These are phyloP conservation scores for Lutraria lutraria DNA, from an alignment of 2,888 invertebrate species.

Conservation along the genomic window DNA sequence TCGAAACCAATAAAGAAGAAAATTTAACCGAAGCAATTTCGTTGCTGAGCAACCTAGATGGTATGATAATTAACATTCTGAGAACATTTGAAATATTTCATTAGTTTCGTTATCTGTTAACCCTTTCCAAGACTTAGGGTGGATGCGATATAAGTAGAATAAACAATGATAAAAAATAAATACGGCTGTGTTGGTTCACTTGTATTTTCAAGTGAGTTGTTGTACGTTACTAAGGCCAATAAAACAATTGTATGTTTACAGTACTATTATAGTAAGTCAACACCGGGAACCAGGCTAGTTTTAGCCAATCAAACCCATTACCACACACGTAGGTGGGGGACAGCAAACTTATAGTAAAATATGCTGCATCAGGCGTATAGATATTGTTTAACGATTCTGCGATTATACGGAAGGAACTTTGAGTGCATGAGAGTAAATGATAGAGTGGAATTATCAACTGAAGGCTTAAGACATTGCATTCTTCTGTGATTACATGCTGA, in stretches of 20 bases:
- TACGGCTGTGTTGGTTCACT: constrained; percentile 1
- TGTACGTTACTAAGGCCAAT: not conserved
- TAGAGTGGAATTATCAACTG: no score
- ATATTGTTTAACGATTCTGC: no score
- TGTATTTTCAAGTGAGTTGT: not conserved
- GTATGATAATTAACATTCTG: not conserved
- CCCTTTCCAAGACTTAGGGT: not conserved
- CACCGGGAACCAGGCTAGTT: no score
- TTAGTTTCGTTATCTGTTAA: not conserved
- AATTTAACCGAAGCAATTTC: not conserved
- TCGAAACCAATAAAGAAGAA: not conserved
- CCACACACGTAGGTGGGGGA: no score
- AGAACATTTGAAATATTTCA: constrained; percentile 16
- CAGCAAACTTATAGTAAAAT: no score
- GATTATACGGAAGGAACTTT: no score
- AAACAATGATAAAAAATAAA: not conserved
- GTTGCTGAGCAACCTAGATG: not conserved
- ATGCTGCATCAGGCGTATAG: no score
- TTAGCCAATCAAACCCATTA: no score
- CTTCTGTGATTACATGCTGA: not conserved
- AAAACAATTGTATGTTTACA: not conserved
- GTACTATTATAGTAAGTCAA: not conserved
- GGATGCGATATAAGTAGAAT: not conserved
- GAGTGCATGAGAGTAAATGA: no score
- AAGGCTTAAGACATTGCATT: no score